A percentile compares a stretch with the other conserved stretches of the same genome.
Evolutionary conservation across 2,888 invertebrate genomes (phyloP).

Genomic region (Hanleya hanleyi): DNA sequence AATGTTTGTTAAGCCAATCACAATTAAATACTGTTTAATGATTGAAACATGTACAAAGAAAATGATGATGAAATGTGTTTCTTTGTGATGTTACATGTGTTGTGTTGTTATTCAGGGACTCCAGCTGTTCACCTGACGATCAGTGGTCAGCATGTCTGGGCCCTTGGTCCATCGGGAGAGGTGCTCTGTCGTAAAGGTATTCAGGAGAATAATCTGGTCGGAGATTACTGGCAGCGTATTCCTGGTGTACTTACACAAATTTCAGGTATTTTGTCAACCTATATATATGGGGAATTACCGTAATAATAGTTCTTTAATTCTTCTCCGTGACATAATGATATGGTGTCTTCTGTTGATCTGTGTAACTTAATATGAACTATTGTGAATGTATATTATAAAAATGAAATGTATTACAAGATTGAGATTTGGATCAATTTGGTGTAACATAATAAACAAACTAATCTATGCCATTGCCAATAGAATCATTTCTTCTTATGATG

Average conservation of each 20-base stretch:
- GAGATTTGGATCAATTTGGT: too few relatives aligned
- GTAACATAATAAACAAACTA: too few relatives aligned
- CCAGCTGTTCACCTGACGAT: constrained; percentile 73
- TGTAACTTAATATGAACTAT: too few relatives aligned
- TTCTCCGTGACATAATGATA: not conserved
- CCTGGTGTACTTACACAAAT: constrained; percentile 62
- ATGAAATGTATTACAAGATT: too few relatives aligned
- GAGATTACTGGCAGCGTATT: constrained; percentile 71
- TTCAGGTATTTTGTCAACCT: constrained; percentile 49
- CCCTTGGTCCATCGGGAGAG: constrained; percentile 60
- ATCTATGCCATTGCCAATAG: too few relatives aligned
- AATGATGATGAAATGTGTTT: not conserved
- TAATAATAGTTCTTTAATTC: too few relatives aligned
- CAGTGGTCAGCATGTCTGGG: constrained; percentile 65
- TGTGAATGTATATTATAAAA: too few relatives aligned
- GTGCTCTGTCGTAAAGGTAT: constrained; percentile 66
- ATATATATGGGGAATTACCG: not conserved
- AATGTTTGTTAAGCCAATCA: too few relatives aligned
- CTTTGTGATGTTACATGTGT: not conserved
- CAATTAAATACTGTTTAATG: not conserved
- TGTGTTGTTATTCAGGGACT: constrained; percentile 59
- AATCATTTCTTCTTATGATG: too few relatives aligned
- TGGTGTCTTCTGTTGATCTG: not conserved
- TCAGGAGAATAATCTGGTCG: constrained; percentile 51
- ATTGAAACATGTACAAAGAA: not conserved